A percentile compares a stretch with the other conserved stretches of the same genome.
Conservation (phyloP, 2,888 invertebrate genomes). For the Cataglyphis cursor region DNA sequence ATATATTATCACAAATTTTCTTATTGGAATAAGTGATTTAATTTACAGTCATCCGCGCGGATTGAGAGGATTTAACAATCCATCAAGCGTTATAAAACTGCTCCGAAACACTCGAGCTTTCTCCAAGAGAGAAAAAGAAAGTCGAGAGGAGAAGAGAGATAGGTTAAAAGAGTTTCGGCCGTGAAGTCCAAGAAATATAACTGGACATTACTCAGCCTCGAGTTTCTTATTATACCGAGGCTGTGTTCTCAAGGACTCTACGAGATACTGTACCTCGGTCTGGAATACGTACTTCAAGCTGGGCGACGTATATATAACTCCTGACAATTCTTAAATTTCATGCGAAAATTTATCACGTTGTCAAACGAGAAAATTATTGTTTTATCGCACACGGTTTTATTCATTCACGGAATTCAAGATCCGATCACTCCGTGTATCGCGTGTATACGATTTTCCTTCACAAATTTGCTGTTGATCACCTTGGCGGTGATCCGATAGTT, state of each 20-base stretch:
- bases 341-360: constrained; percentile 77
- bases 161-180: constrained; percentile 63
- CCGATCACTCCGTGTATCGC: not conserved
- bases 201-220: constrained; percentile 80
- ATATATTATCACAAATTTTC: not conserved
- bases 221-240: constrained; percentile 83
- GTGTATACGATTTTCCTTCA: constrained; percentile 43
- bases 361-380: constrained; percentile 46
- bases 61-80: constrained; percentile 30
- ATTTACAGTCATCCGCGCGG: not conserved
- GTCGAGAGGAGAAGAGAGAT: constrained; percentile 46
- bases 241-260: constrained; percentile 74
- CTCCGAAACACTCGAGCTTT: constrained; percentile 26
- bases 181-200: constrained; percentile 77
- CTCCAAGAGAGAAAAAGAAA: constrained; percentile 43
- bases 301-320: constrained; percentile 39
- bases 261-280: constrained; percentile 27
- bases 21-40: constrained; percentile 4
- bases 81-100: constrained; percentile 24
- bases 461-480: constrained; percentile 59
- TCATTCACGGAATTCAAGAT: not conserved
- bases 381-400: not conserved
- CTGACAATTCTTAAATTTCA: constrained; percentile 75
- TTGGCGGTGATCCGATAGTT: constrained; percentile 65
- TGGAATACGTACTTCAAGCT: constrained; percentile 46